Percentiles rank a stretch among this genome's conserved stretches.
These are phyloP conservation scores for Ptyas mucosa DNA, from an alignment of 2,113 vertebrate genomes.

Conservation along the genomic window DNA sequence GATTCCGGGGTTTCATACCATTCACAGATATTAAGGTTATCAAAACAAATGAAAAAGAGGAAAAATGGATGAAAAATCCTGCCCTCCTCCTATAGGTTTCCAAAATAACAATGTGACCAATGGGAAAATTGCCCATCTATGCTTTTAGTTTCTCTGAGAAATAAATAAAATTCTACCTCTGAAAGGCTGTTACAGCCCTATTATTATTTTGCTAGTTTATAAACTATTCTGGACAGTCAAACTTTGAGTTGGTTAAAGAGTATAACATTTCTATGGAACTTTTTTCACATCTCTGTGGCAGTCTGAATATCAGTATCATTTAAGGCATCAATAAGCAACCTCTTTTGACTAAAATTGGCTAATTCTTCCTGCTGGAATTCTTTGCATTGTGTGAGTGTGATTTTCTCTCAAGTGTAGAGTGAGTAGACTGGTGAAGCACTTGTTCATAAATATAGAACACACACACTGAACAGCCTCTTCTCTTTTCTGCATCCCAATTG, in stretches of 20 bases:
- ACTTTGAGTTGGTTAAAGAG: conserved; percentile 18
- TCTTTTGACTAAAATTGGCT: too few species aligned
- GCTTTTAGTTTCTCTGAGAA: not conserved
- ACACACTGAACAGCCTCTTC: not conserved
- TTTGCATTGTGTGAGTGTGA: too few species aligned
- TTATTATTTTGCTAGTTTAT: not conserved
- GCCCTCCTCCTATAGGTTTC: not conserved
- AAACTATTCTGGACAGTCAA: conserved; percentile 8
- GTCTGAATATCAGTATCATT: not conserved
- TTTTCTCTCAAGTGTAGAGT: too few species aligned
- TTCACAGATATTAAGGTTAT: not conserved
- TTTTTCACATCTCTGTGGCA: not conserved
- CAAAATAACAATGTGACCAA: not conserved
- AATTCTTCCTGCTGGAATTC: too few species aligned
- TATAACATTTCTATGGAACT: not conserved
- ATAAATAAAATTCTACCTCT: not conserved
- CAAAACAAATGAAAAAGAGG: not conserved
- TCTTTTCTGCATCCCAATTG: not conserved
- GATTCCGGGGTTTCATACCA: not conserved
- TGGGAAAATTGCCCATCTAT: not conserved
- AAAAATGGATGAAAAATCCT: not conserved
- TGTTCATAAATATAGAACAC: not conserved
- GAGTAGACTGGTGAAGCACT: not conserved
- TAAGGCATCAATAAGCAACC: not conserved
- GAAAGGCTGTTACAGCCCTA: not conserved